These are phyloP conservation scores for Ptychadena robeensis DNA, from an alignment of 2,797 vertebrate genomes.

Conservation along the genomic window DNA sequence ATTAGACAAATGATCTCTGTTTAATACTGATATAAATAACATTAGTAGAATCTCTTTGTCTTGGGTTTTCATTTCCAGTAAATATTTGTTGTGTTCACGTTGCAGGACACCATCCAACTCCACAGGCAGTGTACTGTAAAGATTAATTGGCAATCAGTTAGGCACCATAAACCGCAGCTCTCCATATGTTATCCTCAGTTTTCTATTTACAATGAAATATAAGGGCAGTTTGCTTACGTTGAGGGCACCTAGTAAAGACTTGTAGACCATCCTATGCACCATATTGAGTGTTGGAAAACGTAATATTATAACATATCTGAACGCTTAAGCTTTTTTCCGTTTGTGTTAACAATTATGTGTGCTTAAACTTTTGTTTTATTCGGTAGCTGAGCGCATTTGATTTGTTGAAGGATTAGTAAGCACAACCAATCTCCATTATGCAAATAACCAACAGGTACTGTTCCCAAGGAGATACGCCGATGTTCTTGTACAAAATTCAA, in stretches of 20 bases:
- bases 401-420: neutral
- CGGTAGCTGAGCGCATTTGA: constrained; percentile 4
- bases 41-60: neutral
- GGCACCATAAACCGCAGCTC: constrained; percentile 62
- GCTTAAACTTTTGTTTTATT: constrained; percentile 3
- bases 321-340: neutral
- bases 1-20: no score
- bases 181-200: constrained; percentile 61
- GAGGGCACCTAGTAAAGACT: constrained; percentile 34
- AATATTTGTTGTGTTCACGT: constrained; percentile 24
- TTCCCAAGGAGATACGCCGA: no score
- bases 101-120: constrained; percentile 29
- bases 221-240: constrained; percentile 19
- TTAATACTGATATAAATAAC: neutral
- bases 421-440: neutral
- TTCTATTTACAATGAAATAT: constrained; percentile 33
- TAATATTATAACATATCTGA: neutral
- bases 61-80: constrained; percentile 17
- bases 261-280: constrained; percentile 14
- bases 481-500: no score
- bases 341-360: neutral
- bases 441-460: neutral
- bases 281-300: constrained; percentile 3
- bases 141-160: constrained; percentile 63
- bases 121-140: constrained; percentile 58